phyloP scores from a whole-genome alignment of 1,140 invertebrate genomes.

The Trachelipus rathkii region DNA sequence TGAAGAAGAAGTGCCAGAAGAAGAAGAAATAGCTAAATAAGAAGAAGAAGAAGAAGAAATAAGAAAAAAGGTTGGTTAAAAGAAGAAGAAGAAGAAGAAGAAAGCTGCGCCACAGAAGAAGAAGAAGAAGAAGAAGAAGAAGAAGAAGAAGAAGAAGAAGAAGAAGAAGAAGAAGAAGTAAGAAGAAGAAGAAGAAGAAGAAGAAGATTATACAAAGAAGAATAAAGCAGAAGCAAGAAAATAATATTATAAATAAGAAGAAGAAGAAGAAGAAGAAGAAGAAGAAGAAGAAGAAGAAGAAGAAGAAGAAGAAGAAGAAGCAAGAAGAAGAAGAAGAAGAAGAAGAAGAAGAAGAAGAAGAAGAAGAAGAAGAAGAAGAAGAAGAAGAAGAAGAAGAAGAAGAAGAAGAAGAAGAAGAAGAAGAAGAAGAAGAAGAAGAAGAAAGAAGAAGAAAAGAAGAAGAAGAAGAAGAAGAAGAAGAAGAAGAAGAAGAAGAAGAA shows the following conservation, averaged over 20 bases:
- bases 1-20: background rate
- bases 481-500: background rate
- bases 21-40: too few relatives aligned
- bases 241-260: too few relatives aligned
- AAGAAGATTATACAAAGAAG: too few relatives aligned
- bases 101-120: background rate
- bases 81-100: too few relatives aligned
- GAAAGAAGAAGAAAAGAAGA: background rate
- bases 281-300: constrained; percentile 4
- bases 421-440: background rate
- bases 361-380: constrained; percentile 3
- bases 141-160: constrained; percentile 8
- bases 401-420: background rate
- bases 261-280: too few relatives aligned
- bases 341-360: background rate
- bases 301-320: too few relatives aligned
- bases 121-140: constrained; percentile 8
- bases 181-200: too few relatives aligned
- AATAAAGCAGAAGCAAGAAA: too few relatives aligned
- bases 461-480: background rate
- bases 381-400: background rate
- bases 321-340: too few relatives aligned
- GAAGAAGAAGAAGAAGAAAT: too few relatives aligned
- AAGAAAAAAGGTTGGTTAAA: too few relatives aligned
- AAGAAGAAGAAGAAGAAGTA: too few relatives aligned